These are phyloP conservation scores for Acleris holmiana DNA, from an alignment of 2,888 invertebrate genomes.

Conservation along the genomic window DNA sequence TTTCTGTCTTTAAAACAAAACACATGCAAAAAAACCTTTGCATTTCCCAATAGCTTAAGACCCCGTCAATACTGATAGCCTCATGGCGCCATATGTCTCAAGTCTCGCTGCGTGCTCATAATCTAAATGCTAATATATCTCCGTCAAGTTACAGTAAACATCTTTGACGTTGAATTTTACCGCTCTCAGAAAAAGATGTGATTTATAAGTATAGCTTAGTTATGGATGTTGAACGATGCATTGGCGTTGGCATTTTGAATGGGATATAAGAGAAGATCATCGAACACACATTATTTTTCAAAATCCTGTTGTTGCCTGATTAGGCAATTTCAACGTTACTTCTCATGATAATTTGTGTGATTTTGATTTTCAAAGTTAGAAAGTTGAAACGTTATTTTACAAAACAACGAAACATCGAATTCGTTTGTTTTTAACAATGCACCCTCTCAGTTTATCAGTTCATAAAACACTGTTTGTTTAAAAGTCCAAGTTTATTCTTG, in stretches of 20 bases:
- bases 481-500: neutral
- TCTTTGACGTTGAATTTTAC: conserved; percentile 42
- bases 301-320: no score
- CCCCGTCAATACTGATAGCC: conserved; percentile 20
- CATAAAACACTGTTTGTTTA: neutral
- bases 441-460: neutral
- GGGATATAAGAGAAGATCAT: no score
- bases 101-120: conserved; percentile 61
- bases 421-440: no score
- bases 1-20: neutral
- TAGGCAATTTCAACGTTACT: no score
- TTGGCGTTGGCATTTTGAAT: neutral
- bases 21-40: conserved; percentile 4
- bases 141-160: conserved; percentile 55
- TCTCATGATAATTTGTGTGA: no score
- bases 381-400: no score
- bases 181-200: conserved; percentile 19
- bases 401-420: no score
- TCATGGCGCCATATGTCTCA: conserved; percentile 56
- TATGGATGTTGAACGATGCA: neutral
- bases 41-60: conserved; percentile 4
- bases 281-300: no score
- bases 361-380: no score
- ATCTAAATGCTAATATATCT: conserved; percentile 78
- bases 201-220: neutral